Percentiles rank a stretch among this genome's conserved stretches.
Conservation (phyloP, 2,797 vertebrate genomes). For the Urocyon cinereoargenteus region DNA sequence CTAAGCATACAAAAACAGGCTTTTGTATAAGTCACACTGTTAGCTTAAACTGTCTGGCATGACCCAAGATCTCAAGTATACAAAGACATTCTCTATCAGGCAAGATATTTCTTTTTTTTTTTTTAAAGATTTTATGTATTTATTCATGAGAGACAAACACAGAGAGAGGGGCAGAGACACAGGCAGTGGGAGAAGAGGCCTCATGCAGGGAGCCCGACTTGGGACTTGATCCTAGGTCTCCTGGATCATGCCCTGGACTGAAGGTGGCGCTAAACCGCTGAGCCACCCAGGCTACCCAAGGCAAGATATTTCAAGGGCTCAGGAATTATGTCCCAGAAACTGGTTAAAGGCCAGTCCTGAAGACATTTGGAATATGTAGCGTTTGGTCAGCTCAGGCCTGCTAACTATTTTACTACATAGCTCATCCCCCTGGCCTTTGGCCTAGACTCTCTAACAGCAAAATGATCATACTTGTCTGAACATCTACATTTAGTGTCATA, state of each 20-base stretch:
- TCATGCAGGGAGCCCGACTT: no score
- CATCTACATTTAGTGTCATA: background rate
- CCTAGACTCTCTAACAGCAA: background rate
- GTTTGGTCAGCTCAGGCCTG: background rate
- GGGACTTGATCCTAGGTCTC: no score
- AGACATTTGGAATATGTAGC: background rate
- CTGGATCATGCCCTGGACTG: no score
- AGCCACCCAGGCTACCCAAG: background rate
- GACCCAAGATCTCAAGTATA: background rate
- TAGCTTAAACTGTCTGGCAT: constrained; percentile 2
- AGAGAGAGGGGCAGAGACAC: no score
- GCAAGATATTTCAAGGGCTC: background rate
- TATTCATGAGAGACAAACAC: no score
- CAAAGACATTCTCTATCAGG: background rate
- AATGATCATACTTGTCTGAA: background rate
- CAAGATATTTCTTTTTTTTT: background rate
- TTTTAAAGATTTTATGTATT: no score
- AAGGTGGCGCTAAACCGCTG: no score
- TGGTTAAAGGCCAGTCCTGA: background rate
- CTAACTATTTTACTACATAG: background rate
- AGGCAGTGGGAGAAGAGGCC: no score
- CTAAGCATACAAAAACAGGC: background rate
- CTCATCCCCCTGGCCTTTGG: background rate
- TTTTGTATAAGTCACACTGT: background rate
- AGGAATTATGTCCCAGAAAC: background rate